Evolutionary conservation across 2,113 vertebrate genomes (phyloP).

Genomic region (Myotis davidii): DNA sequence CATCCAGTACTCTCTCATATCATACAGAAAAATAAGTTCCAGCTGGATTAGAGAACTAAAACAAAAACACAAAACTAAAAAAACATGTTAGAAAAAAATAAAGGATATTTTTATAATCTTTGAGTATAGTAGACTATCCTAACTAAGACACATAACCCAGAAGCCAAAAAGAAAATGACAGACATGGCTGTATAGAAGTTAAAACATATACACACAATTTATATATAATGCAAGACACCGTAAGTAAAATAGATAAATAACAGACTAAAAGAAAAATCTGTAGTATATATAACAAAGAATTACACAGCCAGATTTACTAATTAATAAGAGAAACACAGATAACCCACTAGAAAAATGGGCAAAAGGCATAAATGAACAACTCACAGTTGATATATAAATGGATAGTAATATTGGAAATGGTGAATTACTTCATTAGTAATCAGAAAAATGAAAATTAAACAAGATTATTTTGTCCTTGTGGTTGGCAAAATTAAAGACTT

Average conservation of each 20-base stretch:
- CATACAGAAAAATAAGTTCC: background rate
- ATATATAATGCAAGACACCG: too few species aligned
- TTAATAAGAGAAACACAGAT: background rate
- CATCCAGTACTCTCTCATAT: background rate
- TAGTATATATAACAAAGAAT: too few species aligned
- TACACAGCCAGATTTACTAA: too few species aligned
- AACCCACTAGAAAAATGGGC: background rate
- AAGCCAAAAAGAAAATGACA: background rate
- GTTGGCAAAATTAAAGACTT: conserved; percentile 11
- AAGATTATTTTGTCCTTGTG: background rate
- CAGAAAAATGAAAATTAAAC: background rate
- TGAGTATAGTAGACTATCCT: background rate
- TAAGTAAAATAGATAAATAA: too few species aligned
- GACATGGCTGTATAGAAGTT: too few species aligned
- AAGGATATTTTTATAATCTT: background rate
- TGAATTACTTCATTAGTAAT: background rate
- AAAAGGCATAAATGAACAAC: background rate
- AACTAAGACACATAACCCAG: background rate
- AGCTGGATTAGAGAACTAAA: background rate
- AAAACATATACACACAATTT: too few species aligned
- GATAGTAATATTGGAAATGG: background rate
- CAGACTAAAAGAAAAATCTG: too few species aligned
- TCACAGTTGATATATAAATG: background rate
- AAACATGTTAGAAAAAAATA: background rate
- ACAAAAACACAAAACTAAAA: background rate